Conservation (phyloP, 2,113 vertebrate species). For the Beaufortia kweichowensis region DNA sequence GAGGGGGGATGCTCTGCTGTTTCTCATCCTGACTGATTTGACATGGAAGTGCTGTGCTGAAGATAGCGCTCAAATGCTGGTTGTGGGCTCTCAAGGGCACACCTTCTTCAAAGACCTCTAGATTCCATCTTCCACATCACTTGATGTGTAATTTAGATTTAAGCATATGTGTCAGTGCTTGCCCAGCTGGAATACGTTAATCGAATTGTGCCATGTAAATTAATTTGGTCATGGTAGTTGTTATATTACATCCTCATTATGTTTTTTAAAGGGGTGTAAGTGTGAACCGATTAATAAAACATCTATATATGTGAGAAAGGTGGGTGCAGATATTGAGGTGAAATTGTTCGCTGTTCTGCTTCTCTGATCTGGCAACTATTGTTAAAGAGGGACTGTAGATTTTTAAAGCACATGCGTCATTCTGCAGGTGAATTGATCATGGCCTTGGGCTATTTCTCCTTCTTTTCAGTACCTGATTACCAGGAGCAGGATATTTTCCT, state of each 20-base stretch:
- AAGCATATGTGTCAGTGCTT: slow-evolving; percentile 15
- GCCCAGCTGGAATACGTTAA: not conserved
- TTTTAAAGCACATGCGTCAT: slow-evolving; percentile 40
- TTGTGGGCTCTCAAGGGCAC: slow-evolving; percentile 35
- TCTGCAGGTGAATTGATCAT: slow-evolving; percentile 38
- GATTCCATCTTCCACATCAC: not conserved
- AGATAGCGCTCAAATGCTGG: not conserved
- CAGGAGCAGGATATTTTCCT: slow-evolving; percentile 99
- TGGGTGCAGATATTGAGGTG: slow-evolving; percentile 34
- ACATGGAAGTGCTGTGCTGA: slow-evolving; percentile 28
- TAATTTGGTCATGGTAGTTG: not conserved
- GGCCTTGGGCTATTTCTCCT: slow-evolving; percentile 53
- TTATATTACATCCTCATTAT: slow-evolving; percentile 6
- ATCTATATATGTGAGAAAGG: slow-evolving; percentile 37
- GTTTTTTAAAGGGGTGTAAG: not conserved
- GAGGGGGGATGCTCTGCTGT: not conserved
- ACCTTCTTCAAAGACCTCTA: slow-evolving; percentile 8
- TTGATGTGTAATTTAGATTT: slow-evolving; percentile 14
- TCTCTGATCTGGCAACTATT: slow-evolving; percentile 31
- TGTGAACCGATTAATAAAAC: slow-evolving; percentile 4
- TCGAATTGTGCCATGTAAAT: not conserved
- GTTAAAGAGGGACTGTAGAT: not conserved
- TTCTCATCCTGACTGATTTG: slow-evolving; percentile 25
- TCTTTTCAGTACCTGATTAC: slow-evolving; percentile 90
- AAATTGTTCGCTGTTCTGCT: not conserved